Evolutionary conservation across 2,797 vertebrate species (phyloP), one percentile per base, ranked within the genome.

Genomic region (Lepus oiostolus): DNA sequence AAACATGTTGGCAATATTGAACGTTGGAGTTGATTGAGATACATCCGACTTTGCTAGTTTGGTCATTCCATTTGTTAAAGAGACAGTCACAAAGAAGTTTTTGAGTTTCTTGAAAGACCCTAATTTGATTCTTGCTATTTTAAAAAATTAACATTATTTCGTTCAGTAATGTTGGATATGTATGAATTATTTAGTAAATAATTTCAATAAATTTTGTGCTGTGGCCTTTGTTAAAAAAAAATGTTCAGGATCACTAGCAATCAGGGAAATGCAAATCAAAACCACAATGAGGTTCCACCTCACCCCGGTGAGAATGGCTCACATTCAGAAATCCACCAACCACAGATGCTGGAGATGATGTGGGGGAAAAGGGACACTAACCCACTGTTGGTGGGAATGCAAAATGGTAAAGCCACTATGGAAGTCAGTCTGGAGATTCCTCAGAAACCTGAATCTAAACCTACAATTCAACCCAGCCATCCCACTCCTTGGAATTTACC

Each of bases 151-250:
- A 89, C 7, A 75, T 97, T 93, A 95, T 98, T 94, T 97, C 90
- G 5, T 3, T 95, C 85, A 96, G 79, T 95, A 84, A 91, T 96
- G 52, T 93, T 97, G 89, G 95, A 95, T 95, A 32, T 97, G 22
- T 97, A 88, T 50, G n/a, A 95, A 96, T 96, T 97, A 93, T 97
- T 97, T 94, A 96, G 97, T 95, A 94, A 97, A 91, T 97, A 97
- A 87, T 50, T 32, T 35, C 70, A 98, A 97, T 98, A 98, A 98
- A 98, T 54, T 95, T 96, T 96, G 83, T 98, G 97, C 92, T 96
- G 82, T 96, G 96, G 88, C 93, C 93, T 97, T 95, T 96, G 52
- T 14, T 75, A 93, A 99, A 99, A 99, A 35, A 35, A 35, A 35
- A 35, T 35, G 35, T 35, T 99, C 99, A 98, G 98, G 77, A 38